phyloP scores from a whole-genome alignment of 1,140 invertebrate species.

The Conopomorpha cramerella region DNA sequence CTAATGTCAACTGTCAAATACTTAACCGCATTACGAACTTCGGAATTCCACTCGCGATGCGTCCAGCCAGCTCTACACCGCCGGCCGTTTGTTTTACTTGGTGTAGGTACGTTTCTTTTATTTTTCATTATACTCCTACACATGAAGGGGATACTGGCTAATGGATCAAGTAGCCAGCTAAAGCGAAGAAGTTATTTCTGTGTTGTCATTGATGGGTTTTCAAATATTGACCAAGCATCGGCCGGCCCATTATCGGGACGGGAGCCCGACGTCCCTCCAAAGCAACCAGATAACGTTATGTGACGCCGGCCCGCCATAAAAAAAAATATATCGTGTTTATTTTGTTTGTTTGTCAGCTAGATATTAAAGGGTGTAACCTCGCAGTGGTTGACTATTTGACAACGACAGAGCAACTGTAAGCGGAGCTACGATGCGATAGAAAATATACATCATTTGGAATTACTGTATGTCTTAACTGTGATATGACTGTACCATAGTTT shows the following conservation, averaged over 20 bases:
- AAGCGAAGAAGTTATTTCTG: conserved; percentile 36
- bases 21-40: not conserved
- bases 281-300: conserved; percentile 30
- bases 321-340: conserved; percentile 25
- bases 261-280: conserved; percentile 20
- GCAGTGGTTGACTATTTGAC: no score
- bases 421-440: no score
- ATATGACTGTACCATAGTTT: no score
- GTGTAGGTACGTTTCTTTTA: conserved; percentile 22
- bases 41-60: no score
- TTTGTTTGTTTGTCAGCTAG: conserved; percentile 21
- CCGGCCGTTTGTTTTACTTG: no score
- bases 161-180: conserved; percentile 23
- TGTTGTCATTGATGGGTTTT: conserved; percentile 34
- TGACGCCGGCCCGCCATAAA: conserved; percentile 29
- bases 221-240: conserved; percentile 50
- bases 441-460: no score
- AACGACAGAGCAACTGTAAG: no score
- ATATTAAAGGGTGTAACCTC: no score
- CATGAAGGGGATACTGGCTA: conserved; percentile 16
- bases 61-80: no score
- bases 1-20: not conserved
- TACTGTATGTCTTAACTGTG: no score
- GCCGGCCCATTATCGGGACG: conserved; percentile 33
- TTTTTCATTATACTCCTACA: conserved; percentile 23